Evolutionary conservation across 2,113 vertebrate genomes (phyloP).

Genomic region (Apaloderma vittatum): DNA sequence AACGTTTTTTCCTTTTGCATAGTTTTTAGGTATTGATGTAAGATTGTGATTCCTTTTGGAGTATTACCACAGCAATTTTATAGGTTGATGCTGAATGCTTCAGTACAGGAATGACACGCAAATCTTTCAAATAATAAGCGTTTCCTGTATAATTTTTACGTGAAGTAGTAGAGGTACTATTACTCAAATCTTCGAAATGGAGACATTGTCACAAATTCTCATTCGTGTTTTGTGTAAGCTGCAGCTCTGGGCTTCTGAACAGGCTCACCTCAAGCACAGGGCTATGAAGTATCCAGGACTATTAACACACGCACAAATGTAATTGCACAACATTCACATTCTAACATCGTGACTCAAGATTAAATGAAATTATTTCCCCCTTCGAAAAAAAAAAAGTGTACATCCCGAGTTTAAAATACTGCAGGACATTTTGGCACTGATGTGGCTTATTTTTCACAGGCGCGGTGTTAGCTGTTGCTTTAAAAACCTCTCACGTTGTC

Average conservation of each 20-base stretch:
- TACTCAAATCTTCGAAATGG: not conserved
- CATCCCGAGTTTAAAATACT: not conserved
- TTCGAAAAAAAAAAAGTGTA: not conserved
- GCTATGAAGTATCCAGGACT: not conserved
- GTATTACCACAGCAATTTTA: not conserved
- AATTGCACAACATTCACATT: not conserved
- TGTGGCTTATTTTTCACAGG: not conserved
- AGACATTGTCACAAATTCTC: not conserved
- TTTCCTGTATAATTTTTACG: not conserved
- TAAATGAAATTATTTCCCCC: not conserved
- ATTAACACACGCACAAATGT: not conserved
- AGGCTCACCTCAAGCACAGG: not conserved
- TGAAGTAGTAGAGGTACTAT: not conserved
- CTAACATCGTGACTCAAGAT: not conserved
- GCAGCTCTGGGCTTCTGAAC: not conserved
- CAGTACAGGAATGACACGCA: not conserved
- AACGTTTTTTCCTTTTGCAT: not conserved
- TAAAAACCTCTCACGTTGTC: not conserved
- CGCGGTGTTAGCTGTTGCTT: not conserved
- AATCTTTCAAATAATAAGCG: not conserved
- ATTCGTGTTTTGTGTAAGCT: not conserved
- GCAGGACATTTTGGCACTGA: not conserved
- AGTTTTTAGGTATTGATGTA: not conserved
- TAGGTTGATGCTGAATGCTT: not conserved
- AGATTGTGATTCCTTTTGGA: not conserved